Evolutionary conservation across 2,113 vertebrate species (phyloP), one percentile per base, ranked within the genome.

Genomic region (Rhinopomastus cyanomelas): DNA sequence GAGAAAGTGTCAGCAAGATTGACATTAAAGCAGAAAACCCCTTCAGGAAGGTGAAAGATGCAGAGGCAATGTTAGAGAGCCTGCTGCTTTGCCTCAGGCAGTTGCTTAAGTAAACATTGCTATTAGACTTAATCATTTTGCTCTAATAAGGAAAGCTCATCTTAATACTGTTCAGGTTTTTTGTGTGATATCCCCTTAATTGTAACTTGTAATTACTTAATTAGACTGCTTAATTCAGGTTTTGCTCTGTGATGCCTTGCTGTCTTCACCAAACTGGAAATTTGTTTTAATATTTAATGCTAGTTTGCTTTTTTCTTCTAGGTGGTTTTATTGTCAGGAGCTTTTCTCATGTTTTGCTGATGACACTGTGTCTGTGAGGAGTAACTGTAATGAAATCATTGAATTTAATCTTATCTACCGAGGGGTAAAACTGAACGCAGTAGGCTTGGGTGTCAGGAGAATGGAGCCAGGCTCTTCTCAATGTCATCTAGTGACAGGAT

Each of bases 31-130:
- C 39, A 64, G 29, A 65, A 68, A n/a, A 44, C 20, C 78, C 36
- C 42, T 90, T 34, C 27, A 74, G 25, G 12, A 75, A 93, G 65
- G 30, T 78, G 46, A 80, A 83, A 75, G 39, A 44, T 60, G 19
- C 44, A 60, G 68, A 64, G 64, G 29, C 16, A 84, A 51, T 81
- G 85, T 85, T 44, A 53, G 26, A 81, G 73, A 87, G 12, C 27
- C 44, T 81, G 25, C 62, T 89, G 61, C 39, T 74, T 89, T 81
- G 29, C 77, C 81, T 90, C 59, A 80, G 87, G 81, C 48, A 52
- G 85, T 92, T 82, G 42, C 71, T 88, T 87, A 74, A 94, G 67
- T 89, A 93, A 92, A 88, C 39, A 49, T 55, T 87, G 32, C 37
- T 82, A 59, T 77, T 85, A 42, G 15, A 87, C 46, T 69, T 92